Conservation (phyloP, 2,888 invertebrate genomes). For the Neelides folsomi region DNA sequence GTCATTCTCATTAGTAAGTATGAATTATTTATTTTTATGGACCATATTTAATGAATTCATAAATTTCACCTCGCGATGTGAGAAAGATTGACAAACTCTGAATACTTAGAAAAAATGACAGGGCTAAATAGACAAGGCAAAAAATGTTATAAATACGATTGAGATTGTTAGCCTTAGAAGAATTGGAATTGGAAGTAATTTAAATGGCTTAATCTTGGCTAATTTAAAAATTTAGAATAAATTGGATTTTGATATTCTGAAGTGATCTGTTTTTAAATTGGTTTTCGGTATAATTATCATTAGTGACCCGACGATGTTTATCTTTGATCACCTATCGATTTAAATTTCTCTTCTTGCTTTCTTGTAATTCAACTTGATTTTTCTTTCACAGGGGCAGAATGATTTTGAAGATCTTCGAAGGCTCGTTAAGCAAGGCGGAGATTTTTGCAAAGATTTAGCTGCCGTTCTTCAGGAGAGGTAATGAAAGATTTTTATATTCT, state of each 20-base stretch:
- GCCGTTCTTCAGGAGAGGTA: conserved; percentile 84
- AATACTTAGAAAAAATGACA: too few relatives aligned
- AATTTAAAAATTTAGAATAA: not conserved
- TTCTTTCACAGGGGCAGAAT: conserved; percentile 63
- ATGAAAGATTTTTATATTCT: conserved; percentile 20
- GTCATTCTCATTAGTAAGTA: too few relatives aligned
- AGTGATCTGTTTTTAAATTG: not conserved
- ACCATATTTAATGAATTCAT: too few relatives aligned
- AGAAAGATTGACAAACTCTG: too few relatives aligned
- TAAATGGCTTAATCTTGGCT: too few relatives aligned
- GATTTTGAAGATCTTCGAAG: conserved; percentile 85
- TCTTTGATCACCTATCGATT: not conserved
- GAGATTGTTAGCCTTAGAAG: too few relatives aligned
- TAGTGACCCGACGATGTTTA: not conserved
- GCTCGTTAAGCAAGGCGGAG: conserved; percentile 85
- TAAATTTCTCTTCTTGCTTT: conserved; percentile 6
- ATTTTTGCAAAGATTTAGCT: conserved; percentile 84
- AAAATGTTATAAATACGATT: too few relatives aligned
- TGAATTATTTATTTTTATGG: too few relatives aligned
- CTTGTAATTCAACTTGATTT: conserved; percentile 11
- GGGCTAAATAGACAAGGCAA: too few relatives aligned
- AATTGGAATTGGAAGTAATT: too few relatives aligned
- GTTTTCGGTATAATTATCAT: too few relatives aligned
- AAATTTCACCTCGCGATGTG: too few relatives aligned
- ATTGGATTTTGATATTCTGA: not conserved